Evolutionary conservation across 2,113 vertebrate species (phyloP).

Genomic region (Deroptyus accipitrinus): DNA sequence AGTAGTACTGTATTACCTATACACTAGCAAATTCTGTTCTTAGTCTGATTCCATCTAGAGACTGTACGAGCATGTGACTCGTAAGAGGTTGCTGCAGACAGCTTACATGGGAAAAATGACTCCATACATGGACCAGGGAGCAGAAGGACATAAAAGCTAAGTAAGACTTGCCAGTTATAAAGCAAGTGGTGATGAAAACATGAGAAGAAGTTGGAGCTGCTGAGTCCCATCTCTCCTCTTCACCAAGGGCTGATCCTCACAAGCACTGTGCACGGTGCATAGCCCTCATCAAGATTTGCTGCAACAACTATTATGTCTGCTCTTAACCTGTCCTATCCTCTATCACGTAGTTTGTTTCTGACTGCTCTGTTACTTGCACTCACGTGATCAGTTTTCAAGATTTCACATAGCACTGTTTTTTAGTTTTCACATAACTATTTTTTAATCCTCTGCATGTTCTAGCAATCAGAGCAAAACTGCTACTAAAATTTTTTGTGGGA

Average conservation of each 20-base stretch:
- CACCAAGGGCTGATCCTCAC: neutral
- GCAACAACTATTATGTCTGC: neutral
- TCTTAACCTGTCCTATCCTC: neutral
- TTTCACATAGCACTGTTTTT: neutral
- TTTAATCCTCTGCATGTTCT: neutral
- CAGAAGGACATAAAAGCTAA: neutral
- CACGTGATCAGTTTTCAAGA: neutral
- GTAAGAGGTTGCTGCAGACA: neutral
- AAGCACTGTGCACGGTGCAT: accelerated
- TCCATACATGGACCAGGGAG: neutral
- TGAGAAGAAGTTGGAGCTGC: neutral
- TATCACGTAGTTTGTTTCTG: neutral
- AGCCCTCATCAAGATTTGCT: accelerated
- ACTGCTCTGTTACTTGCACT: neutral
- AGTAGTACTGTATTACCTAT: neutral
- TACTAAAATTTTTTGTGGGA: neutral
- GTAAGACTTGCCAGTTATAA: neutral
- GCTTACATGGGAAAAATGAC: neutral
- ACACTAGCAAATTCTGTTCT: neutral
- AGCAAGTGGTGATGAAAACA: neutral
- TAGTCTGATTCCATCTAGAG: neutral
- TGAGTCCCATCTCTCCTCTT: neutral
- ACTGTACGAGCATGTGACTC: accelerated
- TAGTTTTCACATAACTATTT: neutral
- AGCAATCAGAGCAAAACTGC: neutral